A percentile compares a stretch with the other conserved stretches of the same genome.
phyloP scores from a whole-genome alignment of 2,113 vertebrate genomes.

The Clarias gariepinus region DNA sequence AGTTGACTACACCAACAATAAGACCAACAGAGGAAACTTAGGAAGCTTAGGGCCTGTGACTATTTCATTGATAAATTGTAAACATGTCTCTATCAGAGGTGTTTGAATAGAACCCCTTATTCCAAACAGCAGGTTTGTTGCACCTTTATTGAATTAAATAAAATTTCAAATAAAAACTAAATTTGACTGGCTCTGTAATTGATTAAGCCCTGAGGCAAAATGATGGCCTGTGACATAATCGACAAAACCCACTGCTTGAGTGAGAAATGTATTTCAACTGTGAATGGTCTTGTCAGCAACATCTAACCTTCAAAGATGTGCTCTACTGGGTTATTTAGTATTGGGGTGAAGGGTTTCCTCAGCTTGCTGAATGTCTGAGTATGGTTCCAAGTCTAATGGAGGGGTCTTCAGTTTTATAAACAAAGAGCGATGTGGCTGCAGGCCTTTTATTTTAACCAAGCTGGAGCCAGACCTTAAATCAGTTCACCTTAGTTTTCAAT shows the following conservation, averaged over 20 bases:
- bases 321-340: not conserved
- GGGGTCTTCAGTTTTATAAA: not conserved
- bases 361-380: not conserved
- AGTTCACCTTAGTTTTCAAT: not conserved
- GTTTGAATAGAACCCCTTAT: no score
- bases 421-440: not conserved
- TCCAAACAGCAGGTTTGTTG: no score
- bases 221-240: no score
- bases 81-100: not conserved
- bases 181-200: no score
- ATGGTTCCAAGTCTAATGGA: not conserved
- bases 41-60: not conserved
- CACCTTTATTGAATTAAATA: not conserved
- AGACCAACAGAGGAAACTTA: not conserved
- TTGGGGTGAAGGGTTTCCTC: not conserved
- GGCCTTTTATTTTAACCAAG: not conserved
- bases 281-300: no score
- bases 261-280: no score
- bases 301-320: not conserved
- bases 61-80: no score
- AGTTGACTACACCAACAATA: not conserved
- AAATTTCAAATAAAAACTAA: not conserved
- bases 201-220: no score
- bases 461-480: not conserved
- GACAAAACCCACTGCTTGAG: no score